phyloP scores from a whole-genome alignment of 2,113 vertebrate genomes.

The Thinocorus orbignyianus region DNA sequence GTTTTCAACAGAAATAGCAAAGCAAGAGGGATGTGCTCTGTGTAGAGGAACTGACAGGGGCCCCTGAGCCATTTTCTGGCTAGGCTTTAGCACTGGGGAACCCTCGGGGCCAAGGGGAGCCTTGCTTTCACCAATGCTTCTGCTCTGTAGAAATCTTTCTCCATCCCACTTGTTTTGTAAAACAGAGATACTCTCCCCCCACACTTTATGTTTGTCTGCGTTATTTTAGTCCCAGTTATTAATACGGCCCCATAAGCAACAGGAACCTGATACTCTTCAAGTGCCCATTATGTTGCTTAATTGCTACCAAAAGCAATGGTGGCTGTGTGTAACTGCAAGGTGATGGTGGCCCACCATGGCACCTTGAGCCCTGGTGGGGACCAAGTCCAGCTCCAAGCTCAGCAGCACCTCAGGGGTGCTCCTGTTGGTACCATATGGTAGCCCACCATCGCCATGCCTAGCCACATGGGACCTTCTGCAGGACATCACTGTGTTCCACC shows the following conservation, averaged over 20 bases:
- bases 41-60: rapidly evolving
- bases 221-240: neutral
- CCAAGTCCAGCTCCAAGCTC: neutral
- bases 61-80: neutral
- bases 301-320: neutral
- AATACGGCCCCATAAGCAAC: neutral
- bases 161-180: neutral
- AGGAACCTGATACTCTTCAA: neutral
- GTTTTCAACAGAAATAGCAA: neutral
- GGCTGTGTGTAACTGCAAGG: rapidly evolving
- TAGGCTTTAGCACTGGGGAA: neutral
- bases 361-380: too few species aligned
- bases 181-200: neutral
- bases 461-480: neutral
- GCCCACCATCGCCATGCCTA: neutral
- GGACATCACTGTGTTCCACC: neutral
- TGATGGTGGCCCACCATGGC: neutral
- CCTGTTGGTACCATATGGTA: neutral
- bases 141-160: neutral
- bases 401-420: neutral
- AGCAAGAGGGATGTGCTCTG: neutral
- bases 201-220: rapidly evolving
- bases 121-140: neutral
- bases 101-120: neutral
- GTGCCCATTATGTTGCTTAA: rapidly evolving